Evolutionary conservation across 2,113 vertebrate genomes (phyloP).

Genomic region (Aptenodytes forsteri): DNA sequence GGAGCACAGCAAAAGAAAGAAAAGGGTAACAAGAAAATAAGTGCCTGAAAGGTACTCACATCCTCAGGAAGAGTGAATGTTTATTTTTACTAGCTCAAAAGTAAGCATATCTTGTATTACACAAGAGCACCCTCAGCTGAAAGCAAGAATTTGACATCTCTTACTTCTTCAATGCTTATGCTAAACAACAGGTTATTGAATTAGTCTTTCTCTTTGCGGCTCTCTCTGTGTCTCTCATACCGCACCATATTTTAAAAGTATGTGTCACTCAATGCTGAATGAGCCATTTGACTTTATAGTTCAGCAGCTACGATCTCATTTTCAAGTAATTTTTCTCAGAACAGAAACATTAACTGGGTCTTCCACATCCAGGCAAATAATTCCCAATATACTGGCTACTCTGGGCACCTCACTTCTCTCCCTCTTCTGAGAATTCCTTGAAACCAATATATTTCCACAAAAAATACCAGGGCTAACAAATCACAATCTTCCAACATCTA

Average conservation of each 20-base stretch:
- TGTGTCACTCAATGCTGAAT: neutral
- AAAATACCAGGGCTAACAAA: neutral
- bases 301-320: neutral
- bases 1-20: neutral
- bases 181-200: neutral
- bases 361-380: neutral
- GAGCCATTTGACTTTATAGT: neutral
- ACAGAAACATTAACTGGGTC: neutral
- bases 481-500: neutral
- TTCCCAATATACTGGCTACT: neutral
- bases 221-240: neutral
- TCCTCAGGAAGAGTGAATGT: neutral
- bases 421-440: neutral
- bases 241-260: neutral
- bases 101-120: neutral
- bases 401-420: neutral
- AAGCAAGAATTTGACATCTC: neutral
- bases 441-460: neutral
- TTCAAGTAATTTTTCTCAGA: neutral
- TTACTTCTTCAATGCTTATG: neutral
- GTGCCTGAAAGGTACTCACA: neutral
- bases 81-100: neutral
- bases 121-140: neutral
- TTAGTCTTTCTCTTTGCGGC: neutral
- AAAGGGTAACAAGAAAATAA: neutral